Conservation (phyloP, 2,113 vertebrate species). For the Martes martes region DNA sequence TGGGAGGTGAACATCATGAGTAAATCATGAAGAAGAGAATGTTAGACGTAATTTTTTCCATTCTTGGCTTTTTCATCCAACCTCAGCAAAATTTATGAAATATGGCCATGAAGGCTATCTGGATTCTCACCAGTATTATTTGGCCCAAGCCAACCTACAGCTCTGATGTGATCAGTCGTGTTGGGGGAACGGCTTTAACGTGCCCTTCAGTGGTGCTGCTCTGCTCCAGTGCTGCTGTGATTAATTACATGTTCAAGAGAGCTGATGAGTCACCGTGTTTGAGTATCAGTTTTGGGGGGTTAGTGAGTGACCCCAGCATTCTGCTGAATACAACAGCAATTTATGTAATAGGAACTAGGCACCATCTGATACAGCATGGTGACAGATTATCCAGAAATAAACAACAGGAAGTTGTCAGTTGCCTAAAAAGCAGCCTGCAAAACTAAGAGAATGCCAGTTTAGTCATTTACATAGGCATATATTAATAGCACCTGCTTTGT, state of each 20-base stretch:
- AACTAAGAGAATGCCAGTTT: neutral
- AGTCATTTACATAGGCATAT: neutral
- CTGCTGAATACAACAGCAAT: neutral
- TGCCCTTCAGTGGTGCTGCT: neutral
- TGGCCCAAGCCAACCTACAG: neutral
- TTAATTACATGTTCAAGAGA: conserved; percentile 45
- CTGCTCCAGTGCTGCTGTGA: conserved; percentile 38
- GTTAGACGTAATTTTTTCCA: neutral
- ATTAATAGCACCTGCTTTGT: neutral
- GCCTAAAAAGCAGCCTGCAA: neutral
- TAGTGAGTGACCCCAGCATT: conserved; percentile 32
- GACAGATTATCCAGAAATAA: neutral
- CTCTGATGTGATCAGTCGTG: neutral
- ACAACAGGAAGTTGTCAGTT: conserved; percentile 15
- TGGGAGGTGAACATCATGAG: neutral
- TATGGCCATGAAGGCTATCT: neutral
- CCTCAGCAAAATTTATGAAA: conserved; percentile 4
- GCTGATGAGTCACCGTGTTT: conserved; percentile 24
- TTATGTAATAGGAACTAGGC: neutral
- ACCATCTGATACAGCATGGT: neutral
- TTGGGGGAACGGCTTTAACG: neutral
- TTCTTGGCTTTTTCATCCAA: conserved; percentile 38
- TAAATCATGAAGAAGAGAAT: neutral
- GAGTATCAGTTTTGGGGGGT: neutral
- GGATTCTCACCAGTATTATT: conserved; percentile 14